Percentiles rank a stretch among this genome's conserved stretches.
phyloP scores from a whole-genome alignment of 2,113 vertebrate species.

The Dromaius novaehollandiae region DNA sequence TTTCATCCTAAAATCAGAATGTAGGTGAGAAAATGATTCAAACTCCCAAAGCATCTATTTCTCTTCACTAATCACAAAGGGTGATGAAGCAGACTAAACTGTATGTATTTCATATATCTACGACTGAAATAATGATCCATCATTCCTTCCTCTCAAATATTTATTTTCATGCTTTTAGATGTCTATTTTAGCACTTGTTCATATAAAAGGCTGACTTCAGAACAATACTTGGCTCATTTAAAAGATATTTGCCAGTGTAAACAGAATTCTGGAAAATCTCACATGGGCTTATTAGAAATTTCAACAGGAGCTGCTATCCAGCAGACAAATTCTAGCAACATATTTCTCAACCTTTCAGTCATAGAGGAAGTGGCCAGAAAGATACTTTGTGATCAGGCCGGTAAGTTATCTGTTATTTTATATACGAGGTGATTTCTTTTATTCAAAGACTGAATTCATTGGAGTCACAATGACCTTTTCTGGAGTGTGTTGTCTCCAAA shows the following conservation, averaged over 20 bases:
- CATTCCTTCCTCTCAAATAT: not conserved
- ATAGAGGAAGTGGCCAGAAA: not conserved
- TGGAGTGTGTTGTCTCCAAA: no score
- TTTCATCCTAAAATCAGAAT: not conserved
- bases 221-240: not conserved
- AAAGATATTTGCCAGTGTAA: not conserved
- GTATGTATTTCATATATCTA: no score
- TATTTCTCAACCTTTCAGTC: not conserved
- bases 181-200: not conserved
- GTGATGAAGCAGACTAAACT: no score
- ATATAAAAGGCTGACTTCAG: no score
- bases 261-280: not conserved
- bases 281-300: not conserved
- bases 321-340: not conserved
- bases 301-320: not conserved
- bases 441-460: not conserved
- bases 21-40: not conserved
- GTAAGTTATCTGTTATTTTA: not conserved
- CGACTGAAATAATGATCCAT: no score
- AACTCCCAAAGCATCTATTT: no score
- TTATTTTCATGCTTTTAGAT: not conserved
- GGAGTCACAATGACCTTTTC: not conserved
- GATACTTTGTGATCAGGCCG: not conserved
- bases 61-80: no score
- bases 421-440: not conserved